phyloP scores from a whole-genome alignment of 2,113 vertebrate species.

The Diphyllodes magnificus region DNA sequence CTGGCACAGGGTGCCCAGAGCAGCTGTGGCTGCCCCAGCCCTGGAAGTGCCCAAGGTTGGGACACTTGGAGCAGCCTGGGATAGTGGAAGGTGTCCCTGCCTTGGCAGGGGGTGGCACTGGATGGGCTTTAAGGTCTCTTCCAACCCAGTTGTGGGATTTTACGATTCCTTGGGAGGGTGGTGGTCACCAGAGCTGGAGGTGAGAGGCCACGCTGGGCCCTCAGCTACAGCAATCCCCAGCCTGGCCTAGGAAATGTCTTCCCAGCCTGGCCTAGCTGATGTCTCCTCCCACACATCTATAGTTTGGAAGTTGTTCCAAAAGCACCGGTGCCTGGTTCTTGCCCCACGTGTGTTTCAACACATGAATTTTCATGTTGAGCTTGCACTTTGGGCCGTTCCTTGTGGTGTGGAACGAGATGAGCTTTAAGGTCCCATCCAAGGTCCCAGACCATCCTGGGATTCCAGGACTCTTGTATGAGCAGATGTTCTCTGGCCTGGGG shows the following conservation, averaged over 20 bases:
- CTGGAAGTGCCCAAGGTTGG: not conserved
- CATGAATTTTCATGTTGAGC: not conserved
- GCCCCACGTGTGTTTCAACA: not conserved
- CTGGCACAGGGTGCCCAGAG: not conserved
- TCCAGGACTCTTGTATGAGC: not conserved
- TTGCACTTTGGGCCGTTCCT: not conserved
- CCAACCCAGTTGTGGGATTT: not conserved
- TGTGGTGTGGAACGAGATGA: not conserved
- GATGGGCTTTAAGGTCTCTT: not conserved
- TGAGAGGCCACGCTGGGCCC: rapidly evolving
- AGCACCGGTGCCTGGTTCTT: not conserved
- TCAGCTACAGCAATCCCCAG: not conserved
- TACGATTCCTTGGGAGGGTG: not conserved
- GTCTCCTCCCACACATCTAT: not conserved
- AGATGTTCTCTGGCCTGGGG: not conserved
- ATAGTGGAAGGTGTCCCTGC: not conserved
- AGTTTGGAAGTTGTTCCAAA: not conserved
- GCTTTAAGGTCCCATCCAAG: not conserved
- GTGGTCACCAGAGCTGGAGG: not conserved
- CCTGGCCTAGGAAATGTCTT: not conserved
- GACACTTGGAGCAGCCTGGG: not conserved
- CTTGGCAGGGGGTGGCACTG: not conserved
- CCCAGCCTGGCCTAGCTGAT: too few species aligned
- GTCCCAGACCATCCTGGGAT: not conserved
- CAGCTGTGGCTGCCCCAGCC: not conserved